These are phyloP conservation scores for Cygnus olor DNA, from an alignment of 2,797 vertebrate genomes.

Conservation along the genomic window DNA sequence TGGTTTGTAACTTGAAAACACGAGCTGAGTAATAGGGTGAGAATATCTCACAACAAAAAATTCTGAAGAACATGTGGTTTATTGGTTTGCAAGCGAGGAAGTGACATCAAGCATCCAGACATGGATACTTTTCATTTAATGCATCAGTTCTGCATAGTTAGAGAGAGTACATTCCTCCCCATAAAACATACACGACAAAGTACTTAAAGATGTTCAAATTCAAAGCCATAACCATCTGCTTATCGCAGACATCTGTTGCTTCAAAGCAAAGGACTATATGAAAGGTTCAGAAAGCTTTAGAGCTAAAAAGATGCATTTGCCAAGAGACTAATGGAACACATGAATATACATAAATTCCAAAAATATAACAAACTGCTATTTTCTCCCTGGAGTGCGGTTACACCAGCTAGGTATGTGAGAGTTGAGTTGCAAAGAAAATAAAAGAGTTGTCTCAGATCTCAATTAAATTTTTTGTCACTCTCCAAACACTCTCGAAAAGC, in stretches of 20 bases:
- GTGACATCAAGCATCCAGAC: conserved; percentile 30
- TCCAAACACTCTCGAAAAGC: neutral
- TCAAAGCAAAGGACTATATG: conserved; percentile 53
- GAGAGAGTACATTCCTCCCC: conserved; percentile 16
- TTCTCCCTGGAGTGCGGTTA: neutral
- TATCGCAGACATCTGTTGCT: conserved; percentile 60
- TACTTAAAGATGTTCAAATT: conserved; percentile 61
- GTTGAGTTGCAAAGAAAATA: neutral
- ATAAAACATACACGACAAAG: conserved; percentile 39
- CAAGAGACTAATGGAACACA: conserved; percentile 29
- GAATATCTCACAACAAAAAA: conserved; percentile 42
- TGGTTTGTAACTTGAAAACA: conserved; percentile 66
- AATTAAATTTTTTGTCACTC: neutral
- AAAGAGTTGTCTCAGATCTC: neutral
- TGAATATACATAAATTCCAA: conserved; percentile 32
- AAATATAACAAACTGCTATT: conserved; percentile 21
- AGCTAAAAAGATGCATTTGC: conserved; percentile 28
- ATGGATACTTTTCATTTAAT: conserved; percentile 29
- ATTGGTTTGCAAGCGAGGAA: conserved; percentile 39
- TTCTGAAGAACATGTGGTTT: conserved; percentile 8
- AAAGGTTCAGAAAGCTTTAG: conserved; percentile 43
- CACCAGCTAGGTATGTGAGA: neutral
- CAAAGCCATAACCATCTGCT: conserved; percentile 52
- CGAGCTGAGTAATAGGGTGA: conserved; percentile 45
- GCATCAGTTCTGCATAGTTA: conserved; percentile 1